These are phyloP conservation scores for Anthophora plumipes DNA, from an alignment of 2,888 invertebrate species.

Conservation along the genomic window DNA sequence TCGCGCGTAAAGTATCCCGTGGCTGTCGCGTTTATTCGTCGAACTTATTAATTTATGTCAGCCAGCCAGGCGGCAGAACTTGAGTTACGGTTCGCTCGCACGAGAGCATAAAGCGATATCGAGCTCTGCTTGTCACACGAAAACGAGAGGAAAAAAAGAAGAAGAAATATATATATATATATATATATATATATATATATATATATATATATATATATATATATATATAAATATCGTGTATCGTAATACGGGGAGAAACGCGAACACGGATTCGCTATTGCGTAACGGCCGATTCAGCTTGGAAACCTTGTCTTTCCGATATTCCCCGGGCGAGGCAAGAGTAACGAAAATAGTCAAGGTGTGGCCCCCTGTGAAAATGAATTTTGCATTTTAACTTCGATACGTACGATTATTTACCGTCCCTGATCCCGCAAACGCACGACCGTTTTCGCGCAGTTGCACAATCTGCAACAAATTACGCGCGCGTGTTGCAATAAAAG, in stretches of 20 bases:
- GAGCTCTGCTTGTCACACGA: background rate
- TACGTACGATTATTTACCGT: background rate
- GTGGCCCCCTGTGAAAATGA: slow-evolving; percentile 23
- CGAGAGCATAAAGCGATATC: slow-evolving; percentile 44
- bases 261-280: slow-evolving; percentile 37
- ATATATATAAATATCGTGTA: slow-evolving; percentile 9
- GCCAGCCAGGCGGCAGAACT: slow-evolving; percentile 28
- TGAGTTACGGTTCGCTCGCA: slow-evolving; percentile 45
- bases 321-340: background rate
- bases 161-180: slow-evolving; percentile 5
- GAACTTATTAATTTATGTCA: slow-evolving; percentile 53
- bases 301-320: slow-evolving; percentile 26
- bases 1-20: slow-evolving; percentile 22
- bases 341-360: slow-evolving; percentile 34
- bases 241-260: slow-evolving; percentile 31
- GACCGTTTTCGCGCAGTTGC: slow-evolving; percentile 3
- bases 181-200: too few relatives aligned
- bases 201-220: too few relatives aligned
- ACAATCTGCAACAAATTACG: slow-evolving; percentile 14
- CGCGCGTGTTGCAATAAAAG: slow-evolving; percentile 6
- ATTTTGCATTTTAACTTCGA: slow-evolving; percentile 16
- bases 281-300: slow-evolving; percentile 31
- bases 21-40: slow-evolving; percentile 45
- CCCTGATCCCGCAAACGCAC: background rate
- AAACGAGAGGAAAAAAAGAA: slow-evolving; percentile 44